Base-by-base conservation (phyloP, 2,888 invertebrate genomes). In the Drosophila borborema region DNA sequence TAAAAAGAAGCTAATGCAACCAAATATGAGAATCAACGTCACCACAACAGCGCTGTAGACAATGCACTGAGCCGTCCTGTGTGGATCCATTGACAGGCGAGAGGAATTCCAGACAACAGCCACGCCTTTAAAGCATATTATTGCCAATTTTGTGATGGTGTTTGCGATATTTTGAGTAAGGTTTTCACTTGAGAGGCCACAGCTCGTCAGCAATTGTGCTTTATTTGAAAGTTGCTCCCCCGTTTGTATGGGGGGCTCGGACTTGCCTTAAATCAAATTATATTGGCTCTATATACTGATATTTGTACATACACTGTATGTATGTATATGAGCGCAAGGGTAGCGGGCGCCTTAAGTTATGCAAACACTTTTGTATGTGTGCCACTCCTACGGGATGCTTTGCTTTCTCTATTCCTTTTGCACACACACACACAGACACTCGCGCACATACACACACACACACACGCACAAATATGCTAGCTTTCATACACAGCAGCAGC, bases 371-470 rank as follows among this genome's bases (percentile, higher is more conserved):
- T 86, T 81, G 77, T 83, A 77, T 74, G 81, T 81, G 84, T 74
- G 84, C 86, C 86, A 84, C 84, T 84, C 84, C 84, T 84, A 74
- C 83, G 72, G 83, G 83, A 86, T 84, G 83, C 83, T 84, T 86
- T 83, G 81, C 86, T 84, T 83, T 84, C 83, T 86, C 83, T 84
- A 84, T 84, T 84, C 86, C 79, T 81, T 86, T 83, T 72, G 72
- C 86, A 65, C 63, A 60, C 77, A 59, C 72, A 58, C 69, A 53
- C 64, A 67, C 67, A 65, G 36, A 58, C 54, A 36, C 28, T 45
- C 54, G 34, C 28, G 40, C 14, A 23, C 53, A 56, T 3, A 56
- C 46, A 23, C 16, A 40, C 12, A 59, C 53, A 56, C 46, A 49
- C 31, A 41, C 7, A 56, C 46, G 7, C 18, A 41, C n/a, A 59